phyloP scores from a whole-genome alignment of 2,888 invertebrate species.

The Sarcophaga subvicina region DNA sequence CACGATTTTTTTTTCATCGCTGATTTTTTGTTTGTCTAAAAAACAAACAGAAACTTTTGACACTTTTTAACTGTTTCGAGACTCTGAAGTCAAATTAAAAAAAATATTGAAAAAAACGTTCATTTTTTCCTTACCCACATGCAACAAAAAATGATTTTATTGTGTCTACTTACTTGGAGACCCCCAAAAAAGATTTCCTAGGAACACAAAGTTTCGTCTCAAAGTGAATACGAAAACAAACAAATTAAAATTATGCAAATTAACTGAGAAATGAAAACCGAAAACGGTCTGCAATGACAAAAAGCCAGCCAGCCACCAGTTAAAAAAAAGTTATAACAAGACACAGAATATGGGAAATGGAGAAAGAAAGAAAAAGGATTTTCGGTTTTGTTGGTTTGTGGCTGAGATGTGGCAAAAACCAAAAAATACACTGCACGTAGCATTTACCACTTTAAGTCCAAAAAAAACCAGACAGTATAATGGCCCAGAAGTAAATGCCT shows the following conservation, averaged over 20 bases:
- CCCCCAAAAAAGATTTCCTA: neutral
- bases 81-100: constrained; percentile 67
- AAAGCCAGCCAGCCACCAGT: constrained; percentile 3
- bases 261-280: constrained; percentile 58
- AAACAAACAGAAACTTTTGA: constrained; percentile 26
- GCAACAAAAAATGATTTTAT: constrained; percentile 40
- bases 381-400: constrained; percentile 4
- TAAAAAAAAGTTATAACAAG: constrained; percentile 43
- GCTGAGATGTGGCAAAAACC: neutral
- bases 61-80: constrained; percentile 63
- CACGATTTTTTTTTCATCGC: constrained; percentile 40
- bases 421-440: constrained; percentile 44
- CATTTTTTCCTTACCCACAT: constrained; percentile 20
- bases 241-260: constrained; percentile 80
- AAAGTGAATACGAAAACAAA: constrained; percentile 74
- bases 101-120: constrained; percentile 26
- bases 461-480: constrained; percentile 43
- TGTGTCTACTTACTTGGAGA: constrained; percentile 28
- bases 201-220: constrained; percentile 63
- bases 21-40: constrained; percentile 13
- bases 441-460: constrained; percentile 59
- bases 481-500: constrained; percentile 36
- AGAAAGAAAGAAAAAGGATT: constrained; percentile 37
- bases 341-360: neutral
- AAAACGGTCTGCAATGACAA: constrained; percentile 42